Evolutionary conservation across 2,797 vertebrate genomes (phyloP).

Genomic region (Cacajao melanocephalus): DNA sequence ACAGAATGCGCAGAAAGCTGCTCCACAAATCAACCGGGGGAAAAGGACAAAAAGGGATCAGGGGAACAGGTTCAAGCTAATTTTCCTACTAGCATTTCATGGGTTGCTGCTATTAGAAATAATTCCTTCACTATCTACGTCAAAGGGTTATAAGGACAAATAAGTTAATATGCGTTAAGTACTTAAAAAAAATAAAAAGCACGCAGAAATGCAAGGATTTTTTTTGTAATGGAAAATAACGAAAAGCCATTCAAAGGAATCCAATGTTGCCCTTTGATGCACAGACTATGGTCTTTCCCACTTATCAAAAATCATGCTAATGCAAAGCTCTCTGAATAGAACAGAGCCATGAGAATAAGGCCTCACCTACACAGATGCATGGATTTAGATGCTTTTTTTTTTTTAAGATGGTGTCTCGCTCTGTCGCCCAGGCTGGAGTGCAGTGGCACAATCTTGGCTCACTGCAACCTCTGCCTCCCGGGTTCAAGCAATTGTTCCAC

Average conservation of each 20-base stretch:
- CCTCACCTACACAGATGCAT: conserved; percentile 13
- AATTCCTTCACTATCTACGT: conserved; percentile 68
- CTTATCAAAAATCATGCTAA: conserved; percentile 67
- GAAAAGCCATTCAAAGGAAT: conserved; percentile 66
- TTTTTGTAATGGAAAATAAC: conserved; percentile 66
- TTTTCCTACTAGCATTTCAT: conserved; percentile 40
- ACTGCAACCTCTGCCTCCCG: too few species aligned
- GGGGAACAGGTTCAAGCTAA: neutral
- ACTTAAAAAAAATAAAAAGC: conserved; percentile 63
- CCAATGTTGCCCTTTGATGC: conserved; percentile 58
- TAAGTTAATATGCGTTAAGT: conserved; percentile 50
- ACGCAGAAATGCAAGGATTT: conserved; percentile 50
- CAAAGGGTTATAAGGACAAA: conserved; percentile 68
- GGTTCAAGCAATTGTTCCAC: too few species aligned
- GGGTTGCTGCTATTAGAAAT: conserved; percentile 59
- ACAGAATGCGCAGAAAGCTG: neutral
- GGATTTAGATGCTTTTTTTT: conserved; percentile 41
- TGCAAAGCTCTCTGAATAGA: conserved; percentile 54
- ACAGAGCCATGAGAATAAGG: conserved; percentile 61
- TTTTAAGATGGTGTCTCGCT: too few species aligned
- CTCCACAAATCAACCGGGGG: neutral
- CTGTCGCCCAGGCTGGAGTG: too few species aligned
- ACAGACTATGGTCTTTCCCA: conserved; percentile 50
- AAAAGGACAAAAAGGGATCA: conserved; percentile 22
- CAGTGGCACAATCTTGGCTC: too few species aligned